A percentile compares a stretch with the other conserved stretches of the same genome.
Conservation (phyloP, 1,140 invertebrate species). For the Drosophila auraria region DNA sequence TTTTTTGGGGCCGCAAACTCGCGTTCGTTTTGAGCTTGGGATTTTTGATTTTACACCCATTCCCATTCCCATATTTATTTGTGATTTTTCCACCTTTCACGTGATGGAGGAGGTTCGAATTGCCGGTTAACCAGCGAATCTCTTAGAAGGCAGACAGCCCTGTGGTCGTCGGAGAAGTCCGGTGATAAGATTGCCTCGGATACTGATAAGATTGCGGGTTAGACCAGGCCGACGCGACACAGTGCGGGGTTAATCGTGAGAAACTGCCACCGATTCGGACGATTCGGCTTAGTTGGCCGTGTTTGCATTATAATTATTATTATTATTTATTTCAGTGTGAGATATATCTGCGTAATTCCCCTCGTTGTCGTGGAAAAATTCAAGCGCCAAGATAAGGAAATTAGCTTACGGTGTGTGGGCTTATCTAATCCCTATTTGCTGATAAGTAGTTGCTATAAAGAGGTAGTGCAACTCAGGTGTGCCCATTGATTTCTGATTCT, state of each 20-base stretch:
- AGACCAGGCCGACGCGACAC: not conserved
- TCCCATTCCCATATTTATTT: constrained; percentile 6
- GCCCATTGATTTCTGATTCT: constrained; percentile 2
- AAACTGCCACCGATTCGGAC: constrained; percentile 3
- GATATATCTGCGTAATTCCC: constrained; percentile 23
- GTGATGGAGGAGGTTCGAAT: not conserved
- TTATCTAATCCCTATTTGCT: constrained; percentile 25
- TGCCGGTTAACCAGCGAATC: not conserved
- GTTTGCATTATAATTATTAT: constrained; percentile 5
- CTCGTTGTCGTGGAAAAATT: constrained; percentile 18
- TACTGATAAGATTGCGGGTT: not conserved
- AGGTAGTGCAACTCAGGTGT: not conserved
- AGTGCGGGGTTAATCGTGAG: constrained; percentile 1
- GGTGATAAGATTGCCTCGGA: constrained; percentile 1
- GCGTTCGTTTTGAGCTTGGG: constrained; percentile 45
- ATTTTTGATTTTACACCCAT: constrained; percentile 26
- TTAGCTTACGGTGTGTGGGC: not conserved
- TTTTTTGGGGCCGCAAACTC: constrained; percentile 31
- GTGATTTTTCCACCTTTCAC: constrained; percentile 16
- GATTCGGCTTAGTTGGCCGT: not conserved
- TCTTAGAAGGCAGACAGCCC: not conserved
- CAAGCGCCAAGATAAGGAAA: constrained; percentile 18
- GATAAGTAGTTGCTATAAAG: constrained; percentile 8
- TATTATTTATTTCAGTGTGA: not conserved
- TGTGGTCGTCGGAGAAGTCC: not conserved